phyloP scores from a whole-genome alignment of 2,113 vertebrate genomes.

The Siphamia tubifer region DNA sequence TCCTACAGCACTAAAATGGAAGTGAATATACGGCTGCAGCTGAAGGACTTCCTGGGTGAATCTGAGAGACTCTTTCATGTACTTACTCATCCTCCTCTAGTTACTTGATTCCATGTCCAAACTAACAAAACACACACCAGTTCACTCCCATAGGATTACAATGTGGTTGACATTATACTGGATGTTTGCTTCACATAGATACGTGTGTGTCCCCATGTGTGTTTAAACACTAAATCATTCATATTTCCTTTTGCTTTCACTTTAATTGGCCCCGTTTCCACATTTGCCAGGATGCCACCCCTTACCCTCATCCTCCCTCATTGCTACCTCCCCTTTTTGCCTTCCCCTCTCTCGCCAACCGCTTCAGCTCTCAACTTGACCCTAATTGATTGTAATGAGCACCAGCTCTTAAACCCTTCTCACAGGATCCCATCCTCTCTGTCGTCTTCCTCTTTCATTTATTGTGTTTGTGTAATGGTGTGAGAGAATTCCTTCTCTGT shows the following conservation, averaged over 20 bases:
- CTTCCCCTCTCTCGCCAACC: background rate
- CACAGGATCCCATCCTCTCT: slow-evolving; percentile 29
- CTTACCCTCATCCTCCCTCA: slow-evolving; percentile 29
- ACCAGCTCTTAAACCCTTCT: slow-evolving; percentile 48
- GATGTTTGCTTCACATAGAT: slow-evolving; percentile 36
- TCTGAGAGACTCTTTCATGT: slow-evolving; percentile 31
- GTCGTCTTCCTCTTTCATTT: slow-evolving; percentile 44
- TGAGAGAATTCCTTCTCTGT: slow-evolving; percentile 32
- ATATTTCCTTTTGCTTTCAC: slow-evolving; percentile 61
- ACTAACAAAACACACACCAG: slow-evolving; percentile 26
- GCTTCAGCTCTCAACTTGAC: slow-evolving; percentile 64
- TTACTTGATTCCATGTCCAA: slow-evolving; percentile 41
- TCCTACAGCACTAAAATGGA: background rate
- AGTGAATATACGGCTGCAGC: background rate
- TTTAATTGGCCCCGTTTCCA: slow-evolving; percentile 73
- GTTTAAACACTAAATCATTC: slow-evolving; percentile 72
- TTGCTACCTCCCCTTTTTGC: slow-evolving; percentile 1
- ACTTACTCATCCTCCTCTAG: slow-evolving; percentile 37
- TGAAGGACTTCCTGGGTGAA: background rate
- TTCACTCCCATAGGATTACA: slow-evolving; percentile 38
- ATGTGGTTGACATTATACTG: slow-evolving; percentile 38
- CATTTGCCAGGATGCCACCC: slow-evolving; percentile 67
- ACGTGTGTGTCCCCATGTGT: slow-evolving; percentile 37
- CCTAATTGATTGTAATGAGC: slow-evolving; percentile 78
- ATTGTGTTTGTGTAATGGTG: slow-evolving; percentile 6